These are phyloP conservation scores for Leptoclinus maculatus DNA, from an alignment of 2,797 vertebrate species.

Conservation along the genomic window DNA sequence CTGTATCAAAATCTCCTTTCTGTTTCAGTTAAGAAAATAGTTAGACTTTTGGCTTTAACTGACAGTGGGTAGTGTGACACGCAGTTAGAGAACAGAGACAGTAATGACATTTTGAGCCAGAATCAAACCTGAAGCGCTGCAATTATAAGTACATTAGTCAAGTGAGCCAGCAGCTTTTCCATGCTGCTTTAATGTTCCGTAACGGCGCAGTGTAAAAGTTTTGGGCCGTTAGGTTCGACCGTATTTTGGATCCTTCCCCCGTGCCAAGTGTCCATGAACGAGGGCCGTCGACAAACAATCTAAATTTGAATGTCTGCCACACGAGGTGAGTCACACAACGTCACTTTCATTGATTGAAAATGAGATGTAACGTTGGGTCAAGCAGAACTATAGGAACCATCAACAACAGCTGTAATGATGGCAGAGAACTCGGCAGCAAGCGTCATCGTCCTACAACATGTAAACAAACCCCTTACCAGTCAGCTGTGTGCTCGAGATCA, in stretches of 20 bases:
- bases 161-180: conserved; percentile 23
- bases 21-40: conserved; percentile 1
- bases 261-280: conserved; percentile 2
- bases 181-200: conserved; percentile 10
- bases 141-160: conserved; percentile 35
- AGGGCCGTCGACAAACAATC: background rate
- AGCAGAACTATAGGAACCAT: background rate
- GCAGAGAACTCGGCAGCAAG: too few species aligned
- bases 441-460: background rate
- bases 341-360: background rate
- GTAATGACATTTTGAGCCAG: conserved; percentile 14
- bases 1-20: background rate
- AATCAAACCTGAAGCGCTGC: conserved; percentile 32
- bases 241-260: background rate
- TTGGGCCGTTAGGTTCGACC: background rate
- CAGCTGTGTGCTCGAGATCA: background rate
- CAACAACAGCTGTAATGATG: background rate
- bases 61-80: conserved; percentile 34
- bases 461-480: background rate
- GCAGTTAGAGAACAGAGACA: conserved; percentile 30
- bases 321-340: background rate
- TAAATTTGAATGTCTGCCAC: background rate
- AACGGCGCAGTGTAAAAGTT: conserved; percentile 1
- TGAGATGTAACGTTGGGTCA: background rate
- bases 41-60: conserved; percentile 17